Evolutionary conservation across 1,140 invertebrate genomes (phyloP).

Genomic region (Pseudoatta argentina): DNA sequence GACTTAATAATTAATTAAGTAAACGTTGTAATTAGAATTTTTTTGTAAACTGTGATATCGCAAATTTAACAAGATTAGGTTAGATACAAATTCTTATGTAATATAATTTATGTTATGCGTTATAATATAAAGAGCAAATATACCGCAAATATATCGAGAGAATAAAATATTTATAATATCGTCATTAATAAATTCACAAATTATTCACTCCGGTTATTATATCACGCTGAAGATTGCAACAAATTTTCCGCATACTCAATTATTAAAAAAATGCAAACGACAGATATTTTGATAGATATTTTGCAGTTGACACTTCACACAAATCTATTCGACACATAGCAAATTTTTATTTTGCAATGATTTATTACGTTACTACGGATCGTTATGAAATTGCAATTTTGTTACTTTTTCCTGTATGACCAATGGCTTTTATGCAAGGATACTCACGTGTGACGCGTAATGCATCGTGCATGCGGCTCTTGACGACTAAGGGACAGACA

Average conservation of each 20-base stretch:
- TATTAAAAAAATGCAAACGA: conserved; percentile 6
- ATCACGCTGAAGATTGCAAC: background rate
- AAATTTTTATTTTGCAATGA: conserved; percentile 5
- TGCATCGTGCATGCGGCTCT: conserved; percentile 80
- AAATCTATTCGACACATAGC: background rate
- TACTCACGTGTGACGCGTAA: conserved; percentile 81
- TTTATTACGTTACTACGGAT: conserved; percentile 25
- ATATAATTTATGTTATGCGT: background rate
- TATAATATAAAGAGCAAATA: background rate
- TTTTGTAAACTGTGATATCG: too few species aligned
- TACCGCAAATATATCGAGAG: background rate
- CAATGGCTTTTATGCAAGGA: conserved; percentile 34
- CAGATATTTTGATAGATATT: background rate
- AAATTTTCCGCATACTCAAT: background rate
- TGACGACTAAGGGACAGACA: conserved; percentile 80
- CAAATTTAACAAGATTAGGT: too few species aligned
- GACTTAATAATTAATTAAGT: conserved; percentile 5
- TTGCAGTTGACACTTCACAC: conserved; percentile 36
- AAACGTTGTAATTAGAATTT: background rate
- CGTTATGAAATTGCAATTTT: conserved; percentile 42
- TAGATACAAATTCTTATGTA: background rate
- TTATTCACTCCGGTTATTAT: background rate
- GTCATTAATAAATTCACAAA: conserved; percentile 26
- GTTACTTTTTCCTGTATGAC: conserved; percentile 14
- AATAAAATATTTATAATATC: background rate